Evolutionary conservation across 2,888 invertebrate species (phyloP), one percentile per base, ranked within the genome.

Genomic region (Formica aserva): DNA sequence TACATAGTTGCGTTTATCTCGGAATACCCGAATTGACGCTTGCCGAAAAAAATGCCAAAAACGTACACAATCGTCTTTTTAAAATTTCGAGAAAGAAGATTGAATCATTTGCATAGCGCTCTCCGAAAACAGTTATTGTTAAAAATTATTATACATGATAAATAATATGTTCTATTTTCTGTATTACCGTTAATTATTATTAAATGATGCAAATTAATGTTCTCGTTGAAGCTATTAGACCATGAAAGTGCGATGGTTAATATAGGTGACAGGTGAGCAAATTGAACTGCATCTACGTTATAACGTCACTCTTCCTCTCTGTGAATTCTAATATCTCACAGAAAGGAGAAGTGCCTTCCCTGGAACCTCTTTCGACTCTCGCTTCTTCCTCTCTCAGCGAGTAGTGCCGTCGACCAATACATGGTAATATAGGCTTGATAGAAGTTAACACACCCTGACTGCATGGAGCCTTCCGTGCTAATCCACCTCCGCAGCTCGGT

Each of bases 1-100:
- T 88, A 90, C 87, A 87, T 90, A 87, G 86, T 83, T 87, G 66
- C 86, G 83, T 86, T 86, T 86, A 87, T 90, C 90, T 87, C 63
- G 78, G 67, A 85, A 29, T 29, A 86, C 77, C 85, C 81, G 78
- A 82, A 82, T 83, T 48, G 74, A 55, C 62, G 60, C 29, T 41
- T 41, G 67, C 11, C 65, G 82, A 82, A 63, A 81, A 63, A 81
- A 82, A 84, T 32, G 60, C 29, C n/a, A 62, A 45, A 66, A 38
- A 29, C 41, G 3, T 32, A 32, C 26, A n/a, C 3, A 26, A 45
- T 81, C n/a, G 22, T 9, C 11, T 13, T 45, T 78, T 15, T n/a
- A 71, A 62, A 60, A 11, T 78, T 35, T 18, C 18, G 13, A 11
- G 6, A 35, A 45, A 18, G n/a, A 41, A 32, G 1, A 4, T 41